These are phyloP conservation scores for Nymphalis urticae DNA, from an alignment of 2,888 invertebrate genomes.

Conservation along the genomic window DNA sequence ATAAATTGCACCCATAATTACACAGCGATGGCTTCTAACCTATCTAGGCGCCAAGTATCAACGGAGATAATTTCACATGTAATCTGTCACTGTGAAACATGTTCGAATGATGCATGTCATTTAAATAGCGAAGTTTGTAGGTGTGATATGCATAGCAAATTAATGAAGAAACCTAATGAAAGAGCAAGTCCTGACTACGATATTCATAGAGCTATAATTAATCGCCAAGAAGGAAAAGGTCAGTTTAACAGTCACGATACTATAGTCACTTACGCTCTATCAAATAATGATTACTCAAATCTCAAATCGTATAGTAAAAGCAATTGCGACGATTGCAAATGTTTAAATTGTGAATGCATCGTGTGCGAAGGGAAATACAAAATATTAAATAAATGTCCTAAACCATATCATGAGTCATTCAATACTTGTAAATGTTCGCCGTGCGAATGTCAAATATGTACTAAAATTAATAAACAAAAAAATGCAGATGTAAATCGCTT, in stretches of 20 bases:
- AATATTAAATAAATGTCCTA: not conserved
- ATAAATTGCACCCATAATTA: conserved; percentile 48
- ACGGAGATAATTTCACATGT: conserved; percentile 49
- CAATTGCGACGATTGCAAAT: conserved; percentile 41
- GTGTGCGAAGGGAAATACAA: conserved; percentile 43
- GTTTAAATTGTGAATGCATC: conserved; percentile 52
- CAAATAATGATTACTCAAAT: conserved; percentile 41
- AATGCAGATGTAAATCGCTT: conserved; percentile 11
- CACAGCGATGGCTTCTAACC: conserved; percentile 42
- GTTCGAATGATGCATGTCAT: conserved; percentile 51
- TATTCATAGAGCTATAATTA: conserved; percentile 47
- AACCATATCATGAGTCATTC: conserved; percentile 10
- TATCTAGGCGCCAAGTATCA: conserved; percentile 51
- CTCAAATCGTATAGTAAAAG: conserved; percentile 9
- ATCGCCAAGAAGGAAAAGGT: conserved; percentile 13
- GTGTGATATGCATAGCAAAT: conserved; percentile 49
- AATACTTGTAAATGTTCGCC: conserved; percentile 43
- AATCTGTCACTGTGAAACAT: conserved; percentile 52
- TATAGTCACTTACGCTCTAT: conserved; percentile 50
- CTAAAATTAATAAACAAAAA: conserved; percentile 29
- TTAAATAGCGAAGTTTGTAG: conserved; percentile 49
- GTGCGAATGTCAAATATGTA: conserved; percentile 45
- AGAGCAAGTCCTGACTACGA: conserved; percentile 53
- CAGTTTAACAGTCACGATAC: conserved; percentile 38
- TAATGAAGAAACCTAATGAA: conserved; percentile 54